These are phyloP conservation scores for Nycteola revayana DNA, from an alignment of 2,888 invertebrate genomes.

Conservation along the genomic window DNA sequence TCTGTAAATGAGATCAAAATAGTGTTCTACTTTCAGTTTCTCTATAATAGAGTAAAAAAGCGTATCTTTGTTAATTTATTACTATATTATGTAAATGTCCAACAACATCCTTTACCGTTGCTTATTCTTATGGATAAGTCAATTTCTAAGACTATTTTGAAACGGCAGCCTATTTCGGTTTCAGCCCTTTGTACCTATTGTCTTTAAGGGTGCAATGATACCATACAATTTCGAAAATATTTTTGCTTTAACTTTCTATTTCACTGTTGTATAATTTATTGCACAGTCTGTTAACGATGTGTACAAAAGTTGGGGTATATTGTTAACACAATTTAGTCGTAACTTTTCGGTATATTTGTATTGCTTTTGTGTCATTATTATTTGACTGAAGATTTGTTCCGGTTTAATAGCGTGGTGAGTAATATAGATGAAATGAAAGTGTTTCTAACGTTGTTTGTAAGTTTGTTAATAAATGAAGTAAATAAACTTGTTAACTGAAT, in stretches of 20 bases:
- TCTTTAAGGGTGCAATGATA: conserved; percentile 38
- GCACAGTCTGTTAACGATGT: conserved; percentile 35
- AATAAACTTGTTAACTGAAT: too few relatives aligned
- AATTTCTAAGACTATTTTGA: conserved; percentile 12
- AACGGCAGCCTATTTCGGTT: conserved; percentile 46
- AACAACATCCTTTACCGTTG: too few relatives aligned
- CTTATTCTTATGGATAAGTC: too few relatives aligned
- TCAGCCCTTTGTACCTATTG: conserved; percentile 31
- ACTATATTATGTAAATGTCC: too few relatives aligned
- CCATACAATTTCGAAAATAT: conserved; percentile 19
- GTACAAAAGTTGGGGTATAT: conserved; percentile 37
- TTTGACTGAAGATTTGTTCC: conserved; percentile 13
- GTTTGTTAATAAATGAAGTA: too few relatives aligned
- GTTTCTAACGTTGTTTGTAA: conserved; percentile 2
- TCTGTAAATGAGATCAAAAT: too few relatives aligned
- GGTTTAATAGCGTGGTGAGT: conserved; percentile 5
- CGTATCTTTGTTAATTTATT: too few relatives aligned
- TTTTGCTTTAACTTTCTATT: conserved; percentile 44
- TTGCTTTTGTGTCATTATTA: conserved; percentile 13
- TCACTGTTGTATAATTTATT: conserved; percentile 38
- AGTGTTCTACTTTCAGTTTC: too few relatives aligned
- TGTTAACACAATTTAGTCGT: conserved; percentile 18
- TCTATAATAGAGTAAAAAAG: too few relatives aligned
- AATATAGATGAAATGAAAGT: conserved; percentile 8
- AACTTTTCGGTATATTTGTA: conserved; percentile 13